phyloP scores from a whole-genome alignment of 2,797 vertebrate genomes.

The Stomatorhinus walkeri region DNA sequence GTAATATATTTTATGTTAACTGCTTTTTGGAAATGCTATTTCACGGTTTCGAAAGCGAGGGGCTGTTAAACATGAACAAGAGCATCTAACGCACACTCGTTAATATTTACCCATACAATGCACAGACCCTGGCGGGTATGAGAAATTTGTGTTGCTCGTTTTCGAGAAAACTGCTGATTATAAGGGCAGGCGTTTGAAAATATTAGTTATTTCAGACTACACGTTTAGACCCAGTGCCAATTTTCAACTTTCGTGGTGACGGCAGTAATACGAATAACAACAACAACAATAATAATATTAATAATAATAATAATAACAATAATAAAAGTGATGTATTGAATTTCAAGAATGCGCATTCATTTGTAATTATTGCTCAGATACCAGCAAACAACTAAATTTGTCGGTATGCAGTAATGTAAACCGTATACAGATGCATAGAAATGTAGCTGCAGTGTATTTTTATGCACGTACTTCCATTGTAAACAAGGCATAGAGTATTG shows the following conservation, averaged over 20 bases:
- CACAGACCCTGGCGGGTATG: background rate
- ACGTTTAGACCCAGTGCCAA: background rate
- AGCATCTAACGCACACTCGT: background rate
- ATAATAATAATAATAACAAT: background rate
- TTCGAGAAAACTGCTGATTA: background rate
- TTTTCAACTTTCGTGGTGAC: background rate
- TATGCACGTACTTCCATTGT: background rate
- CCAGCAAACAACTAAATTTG: background rate
- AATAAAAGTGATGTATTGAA: background rate
- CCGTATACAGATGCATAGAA: background rate
- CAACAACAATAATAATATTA: background rate
- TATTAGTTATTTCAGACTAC: background rate
- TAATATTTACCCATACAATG: slow-evolving; percentile 9
- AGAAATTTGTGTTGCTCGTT: background rate
- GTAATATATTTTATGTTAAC: background rate
- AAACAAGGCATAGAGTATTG: background rate
- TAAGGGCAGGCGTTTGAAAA: background rate
- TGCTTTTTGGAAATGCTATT: background rate
- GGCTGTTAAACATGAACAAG: background rate
- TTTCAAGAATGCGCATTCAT: background rate
- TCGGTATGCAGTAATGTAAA: background rate
- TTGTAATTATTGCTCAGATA: background rate
- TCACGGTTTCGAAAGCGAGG: background rate
- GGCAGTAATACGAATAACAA: background rate
- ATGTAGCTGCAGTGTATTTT: background rate